Base-by-base conservation (phyloP, 2,888 invertebrate species). In the Tanytarsus gracilentus region DNA sequence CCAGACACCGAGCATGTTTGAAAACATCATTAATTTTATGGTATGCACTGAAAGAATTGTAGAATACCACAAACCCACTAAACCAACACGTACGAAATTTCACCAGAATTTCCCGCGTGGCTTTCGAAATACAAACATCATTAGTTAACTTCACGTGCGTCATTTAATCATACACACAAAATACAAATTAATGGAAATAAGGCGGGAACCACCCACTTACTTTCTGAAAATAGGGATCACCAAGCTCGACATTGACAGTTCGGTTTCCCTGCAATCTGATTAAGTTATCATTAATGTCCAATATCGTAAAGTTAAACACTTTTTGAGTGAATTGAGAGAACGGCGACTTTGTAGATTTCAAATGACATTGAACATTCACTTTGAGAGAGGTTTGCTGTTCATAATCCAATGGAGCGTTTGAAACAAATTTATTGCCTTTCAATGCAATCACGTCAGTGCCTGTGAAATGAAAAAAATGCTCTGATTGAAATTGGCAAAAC, bases 221-320 rank as follows among this genome's bases (percentile, higher is more conserved):
- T 71, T 66, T 65, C 62, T 67, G 67, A 61, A 72, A 72, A 63
- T 71, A 70, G 4, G 72, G 71, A 65, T 71, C 68, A 5, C 68
- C 67, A 65, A 74, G 63, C 56, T 66, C 55, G 61, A 73, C 70
- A 40, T 61, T 52, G 23, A 69, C 67, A 25, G 64, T 62, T 6
- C 68, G 66, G 50, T 76, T 73, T 64, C 79, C 78, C 64, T 80
- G 71, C 29, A 81, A 66, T 64, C 86, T 77, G 1, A 96, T 95
- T 8, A 91, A 90, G 70, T 96, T 94, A 72, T 97, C 96, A 73
- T 97, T 97, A 72, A 91, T 90, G 69, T 90, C 88, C 55, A 87
- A 72, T 7, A 97, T 83, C 3, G 75, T 72, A n/a, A 82, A 68
- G 44, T 69, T 67, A 6, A 78, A 65, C 2, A 69, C 66, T 62